Percentiles rank a stretch among this genome's conserved stretches.
These are phyloP conservation scores for Ctenodactylus gundi DNA, from an alignment of 2,113 vertebrate genomes.

Conservation along the genomic window DNA sequence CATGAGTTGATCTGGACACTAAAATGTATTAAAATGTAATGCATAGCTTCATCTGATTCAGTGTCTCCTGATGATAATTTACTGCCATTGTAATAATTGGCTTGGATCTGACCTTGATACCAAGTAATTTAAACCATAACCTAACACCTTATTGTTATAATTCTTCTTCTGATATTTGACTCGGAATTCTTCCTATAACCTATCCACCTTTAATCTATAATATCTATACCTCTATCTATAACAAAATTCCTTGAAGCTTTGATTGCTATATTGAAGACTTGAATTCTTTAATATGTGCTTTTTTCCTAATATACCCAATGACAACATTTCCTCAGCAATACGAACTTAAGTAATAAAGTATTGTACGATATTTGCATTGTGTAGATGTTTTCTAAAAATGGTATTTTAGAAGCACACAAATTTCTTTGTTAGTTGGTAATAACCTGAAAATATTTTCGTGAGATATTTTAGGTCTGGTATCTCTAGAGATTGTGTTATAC, in stretches of 20 bases:
- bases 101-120: neutral
- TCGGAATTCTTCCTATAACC: neutral
- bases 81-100: neutral
- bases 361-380: neutral
- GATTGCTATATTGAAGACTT: neutral
- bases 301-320: neutral
- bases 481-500: neutral
- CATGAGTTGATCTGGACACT: neutral
- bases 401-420: neutral
- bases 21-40: neutral
- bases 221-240: too few species aligned
- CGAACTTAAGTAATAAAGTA: neutral
- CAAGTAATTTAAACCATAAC: neutral
- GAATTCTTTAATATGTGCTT: neutral
- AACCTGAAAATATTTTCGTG: neutral
- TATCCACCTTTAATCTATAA: too few species aligned
- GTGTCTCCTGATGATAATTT: neutral
- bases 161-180: neutral
- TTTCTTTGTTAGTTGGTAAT: neutral
- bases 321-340: neutral
- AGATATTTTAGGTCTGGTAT: neutral
- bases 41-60: neutral
- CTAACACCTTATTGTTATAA: neutral
- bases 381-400: neutral
- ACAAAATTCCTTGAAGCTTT: neutral